phyloP scores from a whole-genome alignment of 2,113 vertebrate genomes.

The Dendropsophus ebraccatus region DNA sequence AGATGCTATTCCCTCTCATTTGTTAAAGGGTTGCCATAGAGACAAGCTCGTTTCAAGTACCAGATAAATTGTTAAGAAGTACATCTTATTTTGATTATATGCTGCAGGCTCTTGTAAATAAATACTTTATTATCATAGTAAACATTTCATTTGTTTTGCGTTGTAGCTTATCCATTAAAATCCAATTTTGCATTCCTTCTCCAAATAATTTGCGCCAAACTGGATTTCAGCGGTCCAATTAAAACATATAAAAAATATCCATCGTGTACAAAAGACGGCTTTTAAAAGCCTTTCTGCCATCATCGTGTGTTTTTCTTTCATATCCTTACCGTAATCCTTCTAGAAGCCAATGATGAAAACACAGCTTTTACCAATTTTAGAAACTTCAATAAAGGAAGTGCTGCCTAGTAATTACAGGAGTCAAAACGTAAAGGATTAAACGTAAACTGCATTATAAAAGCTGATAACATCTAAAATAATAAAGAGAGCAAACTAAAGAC shows the following conservation, averaged over 20 bases:
- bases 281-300: conserved; percentile 45
- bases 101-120: conserved; percentile 63
- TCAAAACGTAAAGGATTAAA: not conserved
- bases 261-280: not conserved
- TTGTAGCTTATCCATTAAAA: conserved; percentile 59
- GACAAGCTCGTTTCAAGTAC: conserved; percentile 69
- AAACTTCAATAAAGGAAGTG: not conserved
- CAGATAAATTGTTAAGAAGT: conserved; percentile 65
- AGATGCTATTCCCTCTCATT: conserved; percentile 65
- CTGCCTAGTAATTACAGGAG: not conserved
- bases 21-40: conserved; percentile 68
- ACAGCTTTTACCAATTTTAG: not conserved
- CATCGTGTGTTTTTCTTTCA: not conserved
- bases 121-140: conserved; percentile 59
- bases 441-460: not conserved
- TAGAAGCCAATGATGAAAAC: not conserved
- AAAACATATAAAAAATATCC: conserved; percentile 33
- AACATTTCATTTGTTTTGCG: conserved; percentile 59
- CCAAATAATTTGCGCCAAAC: conserved; percentile 39
- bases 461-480: not conserved
- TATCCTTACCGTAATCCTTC: not conserved
- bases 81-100: conserved; percentile 65
- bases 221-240: conserved; percentile 39
- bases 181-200: conserved; percentile 61
- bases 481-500: not conserved